Conservation (phyloP, 1,140 invertebrate species). For the Diprion similis region DNA sequence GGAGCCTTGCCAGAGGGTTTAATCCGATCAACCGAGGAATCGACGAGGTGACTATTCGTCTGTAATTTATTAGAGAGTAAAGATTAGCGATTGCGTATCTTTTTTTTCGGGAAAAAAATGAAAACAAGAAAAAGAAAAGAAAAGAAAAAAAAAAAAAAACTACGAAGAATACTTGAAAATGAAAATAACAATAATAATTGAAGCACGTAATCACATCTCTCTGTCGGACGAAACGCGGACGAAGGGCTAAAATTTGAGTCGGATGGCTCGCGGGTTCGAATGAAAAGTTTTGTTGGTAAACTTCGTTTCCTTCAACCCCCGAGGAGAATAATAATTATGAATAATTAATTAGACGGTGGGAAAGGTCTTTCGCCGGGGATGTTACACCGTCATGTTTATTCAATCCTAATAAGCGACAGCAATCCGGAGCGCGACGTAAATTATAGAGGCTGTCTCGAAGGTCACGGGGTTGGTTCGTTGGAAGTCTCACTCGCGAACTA, state of each 20-base stretch:
- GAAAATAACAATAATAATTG: neutral
- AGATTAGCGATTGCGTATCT: too few relatives aligned
- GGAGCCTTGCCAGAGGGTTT: conserved; percentile 10
- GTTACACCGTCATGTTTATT: conserved; percentile 16
- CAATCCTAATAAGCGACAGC: conserved; percentile 16
- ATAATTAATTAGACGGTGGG: neutral
- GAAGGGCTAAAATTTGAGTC: too few relatives aligned
- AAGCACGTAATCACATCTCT: too few relatives aligned
- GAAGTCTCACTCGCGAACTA: conserved; percentile 22
- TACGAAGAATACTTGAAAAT: too few relatives aligned
- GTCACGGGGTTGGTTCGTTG: neutral
- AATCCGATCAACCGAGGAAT: conserved; percentile 41
- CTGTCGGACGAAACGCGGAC: too few relatives aligned
- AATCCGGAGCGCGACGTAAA: conserved; percentile 10
- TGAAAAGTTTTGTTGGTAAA: neutral
- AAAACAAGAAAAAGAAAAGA: neutral
- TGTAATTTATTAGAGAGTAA: too few relatives aligned
- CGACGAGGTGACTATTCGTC: conserved; percentile 38
- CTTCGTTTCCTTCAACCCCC: neutral
- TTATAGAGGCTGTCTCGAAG: conserved; percentile 9
- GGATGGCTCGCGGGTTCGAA: neutral
- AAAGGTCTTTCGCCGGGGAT: neutral
- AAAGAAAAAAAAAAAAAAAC: neutral
- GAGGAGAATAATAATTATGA: conserved; percentile 4
- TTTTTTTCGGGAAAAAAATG: neutral